Conservation (phyloP, 2,888 invertebrate genomes). For the Diploptera punctata region DNA sequence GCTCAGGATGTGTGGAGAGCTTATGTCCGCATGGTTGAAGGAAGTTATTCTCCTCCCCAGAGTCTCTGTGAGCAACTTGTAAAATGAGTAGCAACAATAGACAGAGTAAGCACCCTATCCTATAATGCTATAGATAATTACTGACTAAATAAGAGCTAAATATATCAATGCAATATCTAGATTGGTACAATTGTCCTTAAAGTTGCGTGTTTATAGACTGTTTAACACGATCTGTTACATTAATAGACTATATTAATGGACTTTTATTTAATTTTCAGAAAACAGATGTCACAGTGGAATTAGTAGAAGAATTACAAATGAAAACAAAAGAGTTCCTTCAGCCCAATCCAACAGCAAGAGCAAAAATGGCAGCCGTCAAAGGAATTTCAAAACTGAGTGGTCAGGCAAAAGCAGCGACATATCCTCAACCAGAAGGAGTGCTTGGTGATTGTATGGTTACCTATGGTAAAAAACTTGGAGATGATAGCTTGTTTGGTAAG, state of each 20-base stretch:
- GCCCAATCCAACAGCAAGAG: slow-evolving; percentile 96
- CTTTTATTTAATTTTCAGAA: slow-evolving; percentile 67
- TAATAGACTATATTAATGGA: background rate
- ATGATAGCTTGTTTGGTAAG: slow-evolving; percentile 90
- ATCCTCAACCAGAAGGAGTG: slow-evolving; percentile 98
- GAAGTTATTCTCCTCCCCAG: too few relatives aligned
- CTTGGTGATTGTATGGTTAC: slow-evolving; percentile 96
- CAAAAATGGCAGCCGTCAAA: slow-evolving; percentile 94
- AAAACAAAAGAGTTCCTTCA: slow-evolving; percentile 99
- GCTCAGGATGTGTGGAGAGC: too few relatives aligned
- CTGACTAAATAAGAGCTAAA: too few relatives aligned
- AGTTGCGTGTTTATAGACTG: too few relatives aligned
- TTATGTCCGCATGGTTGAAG: too few relatives aligned
- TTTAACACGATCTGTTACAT: too few relatives aligned
- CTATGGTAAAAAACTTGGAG: slow-evolving; percentile 95
- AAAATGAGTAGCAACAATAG: too few relatives aligned
- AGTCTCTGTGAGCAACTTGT: too few relatives aligned
- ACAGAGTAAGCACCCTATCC: too few relatives aligned
- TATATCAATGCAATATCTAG: too few relatives aligned
- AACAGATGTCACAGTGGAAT: slow-evolving; percentile 96
- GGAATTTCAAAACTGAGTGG: slow-evolving; percentile 97
- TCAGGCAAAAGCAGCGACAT: slow-evolving; percentile 95
- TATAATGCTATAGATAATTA: too few relatives aligned
- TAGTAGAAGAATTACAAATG: slow-evolving; percentile 94
- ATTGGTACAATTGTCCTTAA: too few relatives aligned